These are phyloP conservation scores for Mirounga angustirostris DNA, from an alignment of 2,113 vertebrate genomes.

Conservation along the genomic window DNA sequence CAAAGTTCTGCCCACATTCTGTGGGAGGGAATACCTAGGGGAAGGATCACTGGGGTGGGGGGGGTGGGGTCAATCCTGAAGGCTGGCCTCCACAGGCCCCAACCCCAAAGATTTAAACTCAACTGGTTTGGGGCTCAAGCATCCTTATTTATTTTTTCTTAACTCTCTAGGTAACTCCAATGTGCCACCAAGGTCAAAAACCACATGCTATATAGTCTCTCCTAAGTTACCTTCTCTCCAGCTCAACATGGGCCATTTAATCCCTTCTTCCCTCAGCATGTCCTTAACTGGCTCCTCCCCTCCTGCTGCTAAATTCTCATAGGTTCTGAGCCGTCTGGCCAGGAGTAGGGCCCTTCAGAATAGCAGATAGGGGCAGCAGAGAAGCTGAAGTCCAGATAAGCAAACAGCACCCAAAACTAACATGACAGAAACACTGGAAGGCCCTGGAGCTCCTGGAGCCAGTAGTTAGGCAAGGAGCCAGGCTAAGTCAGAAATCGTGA, in stretches of 20 bases:
- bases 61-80: background rate
- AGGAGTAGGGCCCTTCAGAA: background rate
- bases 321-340: background rate
- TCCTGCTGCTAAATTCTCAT: background rate
- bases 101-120: background rate
- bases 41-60: too few species aligned
- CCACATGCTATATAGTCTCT: background rate
- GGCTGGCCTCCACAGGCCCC: background rate
- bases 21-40: too few species aligned
- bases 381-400: background rate
- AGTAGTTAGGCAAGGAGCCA: background rate
- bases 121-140: background rate
- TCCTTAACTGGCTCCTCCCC: background rate
- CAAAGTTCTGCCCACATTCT: background rate
- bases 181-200: slow-evolving; percentile 4
- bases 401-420: background rate
- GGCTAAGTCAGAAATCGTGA: background rate
- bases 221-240: background rate
- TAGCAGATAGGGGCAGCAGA: background rate
- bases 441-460: background rate
- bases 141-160: background rate
- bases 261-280: background rate
- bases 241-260: background rate
- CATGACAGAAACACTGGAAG: background rate
- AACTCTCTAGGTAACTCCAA: background rate